A percentile compares a stretch with the other conserved stretches of the same genome.
phyloP scores from a whole-genome alignment of 1,140 invertebrate genomes.

The Neelides sp. region DNA sequence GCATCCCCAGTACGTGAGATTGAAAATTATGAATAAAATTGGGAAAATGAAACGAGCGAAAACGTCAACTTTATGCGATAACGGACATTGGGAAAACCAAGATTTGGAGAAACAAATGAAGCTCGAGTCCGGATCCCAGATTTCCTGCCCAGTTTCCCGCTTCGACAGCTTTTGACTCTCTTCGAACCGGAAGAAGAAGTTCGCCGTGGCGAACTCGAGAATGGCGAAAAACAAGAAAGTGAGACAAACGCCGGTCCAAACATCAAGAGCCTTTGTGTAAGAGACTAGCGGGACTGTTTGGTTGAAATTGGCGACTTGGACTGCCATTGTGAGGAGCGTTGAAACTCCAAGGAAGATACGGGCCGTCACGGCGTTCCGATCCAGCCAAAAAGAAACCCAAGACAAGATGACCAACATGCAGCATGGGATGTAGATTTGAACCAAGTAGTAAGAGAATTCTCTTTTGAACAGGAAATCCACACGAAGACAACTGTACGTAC shows the following conservation, averaged over 20 bases:
- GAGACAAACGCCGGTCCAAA: constrained; percentile 93
- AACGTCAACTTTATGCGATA: constrained; percentile 87
- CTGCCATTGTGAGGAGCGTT: constrained; percentile 90
- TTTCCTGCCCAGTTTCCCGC: constrained; percentile 64
- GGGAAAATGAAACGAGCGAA: constrained; percentile 88
- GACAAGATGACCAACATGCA: constrained; percentile 46
- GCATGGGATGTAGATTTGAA: constrained; percentile 42
- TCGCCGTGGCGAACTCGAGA: constrained; percentile 89
- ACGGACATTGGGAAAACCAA: constrained; percentile 87
- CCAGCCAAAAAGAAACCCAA: constrained; percentile 46
- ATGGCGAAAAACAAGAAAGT: constrained; percentile 95
- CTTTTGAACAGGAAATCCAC: constrained; percentile 41
- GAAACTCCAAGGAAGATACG: constrained; percentile 85
- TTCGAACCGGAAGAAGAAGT: constrained; percentile 89
- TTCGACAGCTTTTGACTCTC: constrained; percentile 60
- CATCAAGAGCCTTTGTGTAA: constrained; percentile 93
- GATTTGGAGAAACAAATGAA: constrained; percentile 64
- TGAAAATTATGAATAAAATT: constrained; percentile 86
- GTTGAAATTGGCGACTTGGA: constrained; percentile 92
- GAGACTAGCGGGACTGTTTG: constrained; percentile 90
- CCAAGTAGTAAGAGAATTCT: constrained; percentile 44
- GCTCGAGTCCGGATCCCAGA: constrained; percentile 35
- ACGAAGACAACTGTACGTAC: constrained; percentile 43
- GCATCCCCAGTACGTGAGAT: constrained; percentile 87
- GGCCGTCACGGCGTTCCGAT: constrained; percentile 42